phyloP scores from a whole-genome alignment of 2,113 vertebrate genomes.

The Lepisosteus osseus region DNA sequence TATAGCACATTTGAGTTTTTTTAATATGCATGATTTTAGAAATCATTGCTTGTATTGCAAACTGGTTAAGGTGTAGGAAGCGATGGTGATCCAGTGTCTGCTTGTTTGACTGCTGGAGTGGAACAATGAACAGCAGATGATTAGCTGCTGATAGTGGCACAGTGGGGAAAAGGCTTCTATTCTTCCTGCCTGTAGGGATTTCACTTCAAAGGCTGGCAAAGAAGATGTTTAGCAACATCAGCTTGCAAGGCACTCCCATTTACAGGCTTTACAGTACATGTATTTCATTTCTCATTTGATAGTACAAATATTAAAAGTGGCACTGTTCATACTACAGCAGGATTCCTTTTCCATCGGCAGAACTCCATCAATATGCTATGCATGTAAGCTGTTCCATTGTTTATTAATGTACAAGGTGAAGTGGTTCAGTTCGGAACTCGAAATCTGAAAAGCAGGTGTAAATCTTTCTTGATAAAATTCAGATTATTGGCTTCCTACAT shows the following conservation, averaged over 20 bases:
- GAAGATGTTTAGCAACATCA: not conserved
- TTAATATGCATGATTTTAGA: not conserved
- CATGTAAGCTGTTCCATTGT: conserved; percentile 29
- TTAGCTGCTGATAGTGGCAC: conserved; percentile 55
- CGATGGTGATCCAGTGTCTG: conserved; percentile 8
- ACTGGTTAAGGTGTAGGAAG: conserved; percentile 20
- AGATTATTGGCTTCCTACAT: too few relatives aligned
- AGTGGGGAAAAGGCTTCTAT: conserved; percentile 47
- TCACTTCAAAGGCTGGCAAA: not conserved
- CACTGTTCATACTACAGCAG: conserved; percentile 40
- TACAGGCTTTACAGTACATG: not conserved
- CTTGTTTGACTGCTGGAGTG: conserved; percentile 43
- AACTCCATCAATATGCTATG: conserved; percentile 58
- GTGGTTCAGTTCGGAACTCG: too few relatives aligned
- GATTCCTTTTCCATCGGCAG: conserved; percentile 37
- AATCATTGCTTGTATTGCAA: not conserved
- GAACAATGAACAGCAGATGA: conserved; percentile 56
- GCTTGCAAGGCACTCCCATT: not conserved
- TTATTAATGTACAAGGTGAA: too few relatives aligned
- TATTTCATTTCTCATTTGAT: conserved; percentile 24
- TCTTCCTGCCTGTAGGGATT: conserved; percentile 9
- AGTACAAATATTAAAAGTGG: conserved; percentile 40
- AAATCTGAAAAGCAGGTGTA: too few relatives aligned
- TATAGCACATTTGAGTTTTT: too few relatives aligned
- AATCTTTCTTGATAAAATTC: too few relatives aligned